A percentile compares a stretch with the other conserved stretches of the same genome.
phyloP scores from a whole-genome alignment of 2,797 vertebrate species.

The Pangasius macronema region DNA sequence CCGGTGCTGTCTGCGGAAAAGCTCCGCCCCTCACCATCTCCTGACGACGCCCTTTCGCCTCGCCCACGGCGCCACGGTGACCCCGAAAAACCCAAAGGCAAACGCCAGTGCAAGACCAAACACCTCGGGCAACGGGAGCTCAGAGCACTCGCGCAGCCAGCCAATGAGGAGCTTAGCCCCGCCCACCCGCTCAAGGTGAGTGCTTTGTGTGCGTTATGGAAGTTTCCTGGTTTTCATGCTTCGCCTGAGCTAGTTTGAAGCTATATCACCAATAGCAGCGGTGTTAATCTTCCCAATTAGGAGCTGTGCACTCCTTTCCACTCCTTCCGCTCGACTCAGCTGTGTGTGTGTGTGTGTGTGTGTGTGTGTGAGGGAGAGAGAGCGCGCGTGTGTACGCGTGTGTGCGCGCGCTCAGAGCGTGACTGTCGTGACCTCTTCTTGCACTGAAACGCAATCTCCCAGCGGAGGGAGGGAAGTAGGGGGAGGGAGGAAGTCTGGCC shows the following conservation, averaged over 20 bases:
- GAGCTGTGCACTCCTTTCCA: conserved; percentile 58
- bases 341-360: conserved; percentile 32
- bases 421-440: conserved; percentile 60
- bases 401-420: conserved; percentile 54
- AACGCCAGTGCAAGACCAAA: conserved; percentile 98
- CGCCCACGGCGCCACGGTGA: conserved; percentile 88
- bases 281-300: conserved; percentile 68
- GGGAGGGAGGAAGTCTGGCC: conserved; percentile 60
- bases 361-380: too few relatives aligned
- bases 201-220: neutral
- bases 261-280: conserved; percentile 54
- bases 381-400: conserved; percentile 34
- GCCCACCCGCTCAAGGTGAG: conserved; percentile 81
- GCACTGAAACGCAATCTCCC: conserved; percentile 66
- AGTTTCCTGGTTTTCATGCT: conserved; percentile 3
- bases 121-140: conserved; percentile 89
- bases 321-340: conserved; percentile 54
- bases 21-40: conserved; percentile 69
- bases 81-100: conserved; percentile 96
- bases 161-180: conserved; percentile 81
- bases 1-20: conserved; percentile 66
- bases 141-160: conserved; percentile 71
- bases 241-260: conserved; percentile 39
- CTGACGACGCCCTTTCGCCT: conserved; percentile 75
- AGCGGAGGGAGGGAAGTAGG: conserved; percentile 59